These are phyloP conservation scores for Ectropis crepuscularia DNA, from an alignment of 2,888 invertebrate species.

Conservation along the genomic window DNA sequence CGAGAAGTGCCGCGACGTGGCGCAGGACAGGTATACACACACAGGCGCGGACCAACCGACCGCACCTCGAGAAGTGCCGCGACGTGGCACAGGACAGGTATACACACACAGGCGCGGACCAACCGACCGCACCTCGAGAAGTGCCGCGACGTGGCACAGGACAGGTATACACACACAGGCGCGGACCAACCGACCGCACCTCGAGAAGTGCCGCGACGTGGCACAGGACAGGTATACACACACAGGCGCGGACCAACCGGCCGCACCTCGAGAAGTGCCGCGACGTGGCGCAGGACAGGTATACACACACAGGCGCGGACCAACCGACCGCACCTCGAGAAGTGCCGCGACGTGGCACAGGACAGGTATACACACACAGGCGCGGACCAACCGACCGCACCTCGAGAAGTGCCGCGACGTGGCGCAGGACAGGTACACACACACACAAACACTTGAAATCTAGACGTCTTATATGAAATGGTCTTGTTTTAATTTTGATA, in stretches of 20 bases:
- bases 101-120: no score
- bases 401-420: conserved; percentile 95
- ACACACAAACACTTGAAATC: no score
- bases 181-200: conserved; percentile 93
- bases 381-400: conserved; percentile 94
- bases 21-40: conserved; percentile 87
- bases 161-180: no score
- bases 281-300: conserved; percentile 92
- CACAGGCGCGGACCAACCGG: conserved; percentile 95
- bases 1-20: conserved; percentile 94
- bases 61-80: conserved; percentile 95
- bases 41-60: conserved; percentile 83
- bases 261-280: conserved; percentile 95
- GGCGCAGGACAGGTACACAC: conserved; percentile 91
- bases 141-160: conserved; percentile 93
- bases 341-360: conserved; percentile 94
- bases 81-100: conserved; percentile 93
- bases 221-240: conserved; percentile 93
- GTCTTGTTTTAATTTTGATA: no score
- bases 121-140: conserved; percentile 94
- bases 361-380: conserved; percentile 92
- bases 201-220: conserved; percentile 95
- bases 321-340: conserved; percentile 94
- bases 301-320: conserved; percentile 96
- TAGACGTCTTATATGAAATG: no score